A percentile compares a stretch with the other conserved stretches of the same genome.
These are phyloP conservation scores for Psephotus haematonotus DNA, from an alignment of 2,113 vertebrate genomes.

Conservation along the genomic window DNA sequence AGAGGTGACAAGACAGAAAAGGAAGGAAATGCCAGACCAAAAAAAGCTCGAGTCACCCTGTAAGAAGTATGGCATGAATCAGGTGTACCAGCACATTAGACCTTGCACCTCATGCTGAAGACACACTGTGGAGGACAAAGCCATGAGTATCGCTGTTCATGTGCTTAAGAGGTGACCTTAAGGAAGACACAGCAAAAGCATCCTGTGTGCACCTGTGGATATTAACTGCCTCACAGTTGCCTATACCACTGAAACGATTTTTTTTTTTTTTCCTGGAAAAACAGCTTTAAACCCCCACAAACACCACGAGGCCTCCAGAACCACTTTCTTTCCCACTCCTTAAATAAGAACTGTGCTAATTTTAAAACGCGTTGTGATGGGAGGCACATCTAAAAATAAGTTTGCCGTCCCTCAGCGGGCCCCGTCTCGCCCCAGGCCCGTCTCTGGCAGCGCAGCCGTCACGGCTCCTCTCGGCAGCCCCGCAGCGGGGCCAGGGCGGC, in stretches of 20 bases:
- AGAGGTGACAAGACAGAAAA: neutral
- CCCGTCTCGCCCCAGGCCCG: neutral
- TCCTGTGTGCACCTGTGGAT: neutral
- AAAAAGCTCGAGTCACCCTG: neutral
- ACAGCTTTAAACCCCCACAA: neutral
- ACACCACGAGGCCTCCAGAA: neutral
- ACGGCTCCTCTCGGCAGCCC: neutral
- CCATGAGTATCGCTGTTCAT: neutral
- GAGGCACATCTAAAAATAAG: constrained; percentile 57
- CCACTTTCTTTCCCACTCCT: constrained; percentile 16
- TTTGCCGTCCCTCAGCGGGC: neutral
- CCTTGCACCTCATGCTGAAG: neutral
- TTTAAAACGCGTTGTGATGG: constrained; percentile 19
- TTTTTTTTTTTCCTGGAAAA: neutral
- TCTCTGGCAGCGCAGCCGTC: neutral
- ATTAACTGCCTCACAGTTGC: neutral
- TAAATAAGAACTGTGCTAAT: constrained; percentile 33
- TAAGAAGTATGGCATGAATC: neutral
- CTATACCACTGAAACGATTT: neutral
- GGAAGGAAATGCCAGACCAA: rapidly evolving
- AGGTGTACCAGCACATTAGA: neutral
- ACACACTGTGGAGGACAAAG: neutral
- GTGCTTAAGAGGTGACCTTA: neutral
- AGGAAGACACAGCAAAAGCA: neutral
- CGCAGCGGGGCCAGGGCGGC: neutral